A percentile compares a stretch with the other conserved stretches of the same genome.
Evolutionary conservation across 2,888 invertebrate species (phyloP).

Genomic region (Limnephilus marmoratus): DNA sequence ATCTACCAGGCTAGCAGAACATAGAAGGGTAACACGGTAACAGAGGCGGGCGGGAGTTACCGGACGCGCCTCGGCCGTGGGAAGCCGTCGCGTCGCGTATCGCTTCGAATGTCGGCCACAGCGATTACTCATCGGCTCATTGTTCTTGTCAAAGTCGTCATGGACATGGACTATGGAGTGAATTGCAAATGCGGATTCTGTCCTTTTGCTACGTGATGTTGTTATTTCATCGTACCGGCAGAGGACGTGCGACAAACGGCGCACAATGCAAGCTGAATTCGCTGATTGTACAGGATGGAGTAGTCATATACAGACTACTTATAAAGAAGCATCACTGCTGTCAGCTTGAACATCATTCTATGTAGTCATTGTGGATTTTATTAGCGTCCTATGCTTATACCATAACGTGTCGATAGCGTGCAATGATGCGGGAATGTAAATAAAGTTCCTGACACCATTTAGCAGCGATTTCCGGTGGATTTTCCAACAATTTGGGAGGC

Average conservation of each 20-base stretch:
- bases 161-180: background rate
- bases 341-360: background rate
- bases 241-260: background rate
- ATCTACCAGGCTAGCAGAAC: background rate
- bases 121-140: conserved; percentile 32
- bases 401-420: no score
- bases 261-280: background rate
- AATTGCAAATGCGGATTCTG: background rate
- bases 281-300: background rate
- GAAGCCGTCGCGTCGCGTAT: conserved; percentile 6
- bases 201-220: background rate
- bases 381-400: background rate
- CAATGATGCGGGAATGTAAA: no score
- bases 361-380: background rate
- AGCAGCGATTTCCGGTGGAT: no score
- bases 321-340: background rate
- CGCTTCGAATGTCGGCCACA: conserved; percentile 41
- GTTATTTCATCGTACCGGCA: background rate
- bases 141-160: conserved; percentile 8
- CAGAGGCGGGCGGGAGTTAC: background rate
- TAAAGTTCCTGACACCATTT: no score
- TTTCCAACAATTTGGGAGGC: no score
- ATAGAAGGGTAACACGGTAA: no score
- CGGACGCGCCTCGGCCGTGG: conserved; percentile 34
- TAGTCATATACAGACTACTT: background rate